These are phyloP conservation scores for Morpho helenor DNA, from an alignment of 2,888 invertebrate species.

Conservation along the genomic window DNA sequence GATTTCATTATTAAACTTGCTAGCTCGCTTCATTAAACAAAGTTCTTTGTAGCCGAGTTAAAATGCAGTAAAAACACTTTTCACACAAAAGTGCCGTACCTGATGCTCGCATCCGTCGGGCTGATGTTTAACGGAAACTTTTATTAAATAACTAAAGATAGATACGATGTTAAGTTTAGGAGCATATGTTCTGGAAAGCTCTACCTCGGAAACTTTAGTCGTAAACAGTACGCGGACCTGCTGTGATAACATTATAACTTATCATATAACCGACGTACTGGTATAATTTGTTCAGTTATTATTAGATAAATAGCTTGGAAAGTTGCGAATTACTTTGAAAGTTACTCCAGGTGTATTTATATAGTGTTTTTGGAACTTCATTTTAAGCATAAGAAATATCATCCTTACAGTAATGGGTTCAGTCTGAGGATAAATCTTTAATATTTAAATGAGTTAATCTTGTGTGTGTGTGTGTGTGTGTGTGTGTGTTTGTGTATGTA, in stretches of 20 bases:
- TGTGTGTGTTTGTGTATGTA: too few relatives aligned
- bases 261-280: constrained; percentile 3
- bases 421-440: too few relatives aligned
- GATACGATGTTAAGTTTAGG: constrained; percentile 12
- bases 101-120: constrained; percentile 37
- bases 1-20: constrained; percentile 25
- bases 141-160: constrained; percentile 14
- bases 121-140: constrained; percentile 38
- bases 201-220: constrained; percentile 20
- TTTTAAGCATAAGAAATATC: too few relatives aligned
- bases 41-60: constrained; percentile 35
- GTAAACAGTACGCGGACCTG: constrained; percentile 21
- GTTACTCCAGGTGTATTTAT: neutral
- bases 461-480: too few relatives aligned
- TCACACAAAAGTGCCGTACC: constrained; percentile 38
- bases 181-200: constrained; percentile 19
- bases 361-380: too few relatives aligned
- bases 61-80: constrained; percentile 41
- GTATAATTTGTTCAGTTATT: neutral
- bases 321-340: neutral
- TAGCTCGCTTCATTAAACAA: constrained; percentile 28
- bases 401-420: too few relatives aligned
- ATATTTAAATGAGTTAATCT: too few relatives aligned
- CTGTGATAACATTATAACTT: constrained; percentile 13
- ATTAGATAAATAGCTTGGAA: neutral